Conservation (phyloP, 2,113 vertebrate genomes). For the Cardinalis cardinalis region DNA sequence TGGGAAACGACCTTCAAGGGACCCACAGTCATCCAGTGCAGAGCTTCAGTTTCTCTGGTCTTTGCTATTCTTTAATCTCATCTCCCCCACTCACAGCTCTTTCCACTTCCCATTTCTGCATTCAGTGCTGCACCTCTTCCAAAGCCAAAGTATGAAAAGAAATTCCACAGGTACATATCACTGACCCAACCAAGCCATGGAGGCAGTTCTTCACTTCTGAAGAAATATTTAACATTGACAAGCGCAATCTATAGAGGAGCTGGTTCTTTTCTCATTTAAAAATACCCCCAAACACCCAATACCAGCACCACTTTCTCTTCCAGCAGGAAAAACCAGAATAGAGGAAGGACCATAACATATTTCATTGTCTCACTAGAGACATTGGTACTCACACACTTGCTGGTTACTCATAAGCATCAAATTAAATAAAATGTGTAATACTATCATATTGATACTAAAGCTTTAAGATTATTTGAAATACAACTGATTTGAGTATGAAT, state of each 20-base stretch:
- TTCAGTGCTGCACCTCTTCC: neutral
- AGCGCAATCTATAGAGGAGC: neutral
- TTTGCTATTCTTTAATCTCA: neutral
- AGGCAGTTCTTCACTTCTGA: neutral
- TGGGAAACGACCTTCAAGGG: neutral
- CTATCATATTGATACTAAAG: neutral
- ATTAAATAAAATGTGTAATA: neutral
- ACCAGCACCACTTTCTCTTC: neutral
- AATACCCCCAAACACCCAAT: neutral
- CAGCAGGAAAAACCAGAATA: neutral
- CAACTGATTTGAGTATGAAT: neutral
- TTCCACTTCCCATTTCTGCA: neutral
- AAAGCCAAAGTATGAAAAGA: neutral
- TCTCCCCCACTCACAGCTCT: neutral
- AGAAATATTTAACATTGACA: neutral
- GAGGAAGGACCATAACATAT: neutral
- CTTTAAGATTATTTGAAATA: neutral
- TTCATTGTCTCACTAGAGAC: neutral
- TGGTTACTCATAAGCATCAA: neutral
- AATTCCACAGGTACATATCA: neutral
- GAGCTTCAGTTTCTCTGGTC: neutral
- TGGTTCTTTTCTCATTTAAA: neutral
- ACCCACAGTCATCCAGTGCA: neutral
- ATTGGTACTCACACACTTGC: neutral
- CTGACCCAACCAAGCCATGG: fast-evolving